Evolutionary conservation across 2,797 vertebrate genomes (phyloP), one percentile per base, ranked within the genome.

Genomic region (Huso huso): DNA sequence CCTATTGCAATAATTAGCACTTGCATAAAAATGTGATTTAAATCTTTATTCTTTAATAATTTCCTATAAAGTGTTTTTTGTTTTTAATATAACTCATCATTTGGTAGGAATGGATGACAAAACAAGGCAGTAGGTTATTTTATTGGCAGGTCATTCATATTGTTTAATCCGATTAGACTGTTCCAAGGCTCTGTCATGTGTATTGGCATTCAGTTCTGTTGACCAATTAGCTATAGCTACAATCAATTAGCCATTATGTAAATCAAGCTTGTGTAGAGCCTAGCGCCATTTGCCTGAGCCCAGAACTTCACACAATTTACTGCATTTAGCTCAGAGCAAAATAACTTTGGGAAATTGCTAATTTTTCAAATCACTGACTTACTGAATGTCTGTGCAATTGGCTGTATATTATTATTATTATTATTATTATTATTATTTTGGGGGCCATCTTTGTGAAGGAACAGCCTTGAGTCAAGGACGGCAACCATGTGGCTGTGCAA

Each of bases 181-280:
- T 18, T 53, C 49, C 52, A 48, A 48, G 49, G 3, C 57, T 6
- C 18, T 66, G 1, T n/a, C 65, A 55, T 7, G 51, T 10, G 65
- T 66, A 65, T 6, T 66, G 72, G 67, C 70, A 3, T 13, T 0
- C 68, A 1, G 0, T 52, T 73, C 53, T 53, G 58, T 50, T 51
- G 73, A 73, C 68, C 69, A 70, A 70, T 9, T 64, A 69, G 67
- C 71, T 59, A 6, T 9, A 59, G 63, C 67, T 67, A 69, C 62
- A 66, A 49, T 69, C 77, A 70, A 73, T 8, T 51, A 55, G 12
- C 7, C 62, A 2, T 1, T 57, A 57, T 53, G 67, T 57, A 72
- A 72, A 70, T 3, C 6, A 49, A 10, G 48, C n/a, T n/a, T 10
- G 61, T 48, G 12, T 9, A 13, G 15, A 23, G 13, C 5, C 11